Evolutionary conservation across 2,888 invertebrate genomes (phyloP), one percentile per base, ranked within the genome.

Genomic region (Limnephilus auricula): DNA sequence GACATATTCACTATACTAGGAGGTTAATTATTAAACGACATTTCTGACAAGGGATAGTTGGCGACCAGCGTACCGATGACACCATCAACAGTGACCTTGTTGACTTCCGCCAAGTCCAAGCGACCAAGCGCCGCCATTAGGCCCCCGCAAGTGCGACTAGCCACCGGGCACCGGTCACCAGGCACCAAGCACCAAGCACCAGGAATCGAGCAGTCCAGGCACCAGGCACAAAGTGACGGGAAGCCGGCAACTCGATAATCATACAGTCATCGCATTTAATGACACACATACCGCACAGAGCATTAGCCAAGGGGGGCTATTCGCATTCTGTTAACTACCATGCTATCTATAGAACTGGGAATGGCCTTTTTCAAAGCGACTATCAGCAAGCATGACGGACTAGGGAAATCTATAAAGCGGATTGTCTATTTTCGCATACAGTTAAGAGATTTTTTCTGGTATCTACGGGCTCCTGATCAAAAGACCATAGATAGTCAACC

Each of bases 241-340:
- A 87, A 87, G 87, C 31, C 32, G 50, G 50, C 87, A 87, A 87
- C 87, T 87, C 87, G 65, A 87, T 87, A 87, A 87, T 87, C 87
- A 87, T 18, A 87, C 87, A 87, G 87, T 87, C 87, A 87, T 65
- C 87, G 87, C 18, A 50, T 87, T 65, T 87, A 87, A 87, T 87
- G 87, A 87, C 87, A 65, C 45, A 85, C 37, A 37, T 40, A 85
- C 85, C 25, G 65, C 65, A 9, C 9, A 65, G 65, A 25, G 65
- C 65, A 65, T 65, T 65, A 65, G 25, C 65, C 65, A 65, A 80
- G 31, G 32, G 32, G 80, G 31, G 80, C 80, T 80, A 32, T 13
- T 80, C 31, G 31, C 80, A 80, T 32, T 80, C 15, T 2, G n/a
- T 30, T 79, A 30, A 30, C n/a, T 13, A 79, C 34, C 34, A 50